phyloP scores from a whole-genome alignment of 2,797 vertebrate genomes.

The Phyllotis vaccarum region DNA sequence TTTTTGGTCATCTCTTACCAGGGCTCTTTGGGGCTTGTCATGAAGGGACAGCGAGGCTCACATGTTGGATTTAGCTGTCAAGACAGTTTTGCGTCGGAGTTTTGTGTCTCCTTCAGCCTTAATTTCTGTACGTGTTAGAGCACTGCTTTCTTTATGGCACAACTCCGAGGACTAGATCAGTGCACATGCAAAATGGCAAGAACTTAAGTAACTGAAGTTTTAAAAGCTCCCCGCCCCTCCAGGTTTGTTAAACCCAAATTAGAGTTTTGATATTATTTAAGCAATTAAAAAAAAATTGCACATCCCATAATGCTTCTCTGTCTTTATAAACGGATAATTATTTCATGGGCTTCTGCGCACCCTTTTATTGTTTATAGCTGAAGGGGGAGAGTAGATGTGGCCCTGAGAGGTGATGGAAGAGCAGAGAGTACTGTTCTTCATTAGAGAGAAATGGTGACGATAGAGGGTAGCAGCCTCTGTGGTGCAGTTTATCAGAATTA shows the following conservation, averaged over 20 bases:
- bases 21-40: neutral
- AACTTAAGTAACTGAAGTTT: slow-evolving; percentile 16
- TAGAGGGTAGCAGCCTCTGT: neutral
- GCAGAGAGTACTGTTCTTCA: neutral
- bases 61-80: neutral
- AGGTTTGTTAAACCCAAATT: neutral
- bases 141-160: neutral
- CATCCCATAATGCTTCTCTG: neutral
- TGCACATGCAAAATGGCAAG: neutral
- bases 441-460: neutral
- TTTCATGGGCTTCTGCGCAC: neutral
- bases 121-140: neutral
- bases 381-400: neutral
- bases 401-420: neutral
- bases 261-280: slow-evolving; percentile 11
- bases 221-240: neutral
- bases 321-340: neutral
- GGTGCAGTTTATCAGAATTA: neutral
- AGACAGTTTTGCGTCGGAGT: neutral
- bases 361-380: neutral
- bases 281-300: neutral
- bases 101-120: neutral
- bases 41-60: neutral
- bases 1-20: neutral
- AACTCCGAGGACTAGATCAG: neutral